phyloP scores from a whole-genome alignment of 2,797 vertebrate species.

The Dryobates pubescens region DNA sequence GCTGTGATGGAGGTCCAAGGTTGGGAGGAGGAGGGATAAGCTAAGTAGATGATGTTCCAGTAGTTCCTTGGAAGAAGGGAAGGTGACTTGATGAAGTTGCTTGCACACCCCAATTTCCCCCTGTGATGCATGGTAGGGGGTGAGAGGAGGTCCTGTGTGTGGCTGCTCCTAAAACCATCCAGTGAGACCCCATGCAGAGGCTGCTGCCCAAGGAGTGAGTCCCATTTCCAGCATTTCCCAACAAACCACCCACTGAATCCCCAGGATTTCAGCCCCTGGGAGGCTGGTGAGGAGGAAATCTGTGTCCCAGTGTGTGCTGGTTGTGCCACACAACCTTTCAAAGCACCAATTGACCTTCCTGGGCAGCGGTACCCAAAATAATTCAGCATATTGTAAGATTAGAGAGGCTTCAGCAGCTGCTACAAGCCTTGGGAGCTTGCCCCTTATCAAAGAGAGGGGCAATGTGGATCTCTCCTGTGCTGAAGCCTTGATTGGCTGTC shows the following conservation, averaged over 20 bases:
- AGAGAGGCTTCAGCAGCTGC: slow-evolving; percentile 42
- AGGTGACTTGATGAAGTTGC: accelerated
- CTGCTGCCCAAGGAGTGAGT: background rate
- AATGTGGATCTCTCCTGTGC: slow-evolving; percentile 77
- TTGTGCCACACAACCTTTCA: background rate
- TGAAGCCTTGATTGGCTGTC: slow-evolving; percentile 79
- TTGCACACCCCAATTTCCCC: accelerated
- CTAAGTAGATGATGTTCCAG: background rate
- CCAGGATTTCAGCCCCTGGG: background rate
- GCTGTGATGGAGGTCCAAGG: background rate
- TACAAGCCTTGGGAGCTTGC: slow-evolving; percentile 69
- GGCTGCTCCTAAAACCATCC: background rate
- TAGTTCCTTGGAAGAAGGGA: background rate
- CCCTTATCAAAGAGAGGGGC: slow-evolving; percentile 56
- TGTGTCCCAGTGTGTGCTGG: background rate
- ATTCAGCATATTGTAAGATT: background rate
- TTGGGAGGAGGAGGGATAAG: background rate
- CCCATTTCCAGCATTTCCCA: background rate
- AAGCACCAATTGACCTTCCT: background rate
- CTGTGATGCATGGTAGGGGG: accelerated
- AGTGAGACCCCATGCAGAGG: accelerated
- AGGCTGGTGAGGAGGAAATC: background rate
- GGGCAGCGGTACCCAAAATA: background rate
- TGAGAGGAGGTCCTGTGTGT: background rate
- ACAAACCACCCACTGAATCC: background rate